phyloP scores from a whole-genome alignment of 2,113 vertebrate species.

The Pao palembangensis region DNA sequence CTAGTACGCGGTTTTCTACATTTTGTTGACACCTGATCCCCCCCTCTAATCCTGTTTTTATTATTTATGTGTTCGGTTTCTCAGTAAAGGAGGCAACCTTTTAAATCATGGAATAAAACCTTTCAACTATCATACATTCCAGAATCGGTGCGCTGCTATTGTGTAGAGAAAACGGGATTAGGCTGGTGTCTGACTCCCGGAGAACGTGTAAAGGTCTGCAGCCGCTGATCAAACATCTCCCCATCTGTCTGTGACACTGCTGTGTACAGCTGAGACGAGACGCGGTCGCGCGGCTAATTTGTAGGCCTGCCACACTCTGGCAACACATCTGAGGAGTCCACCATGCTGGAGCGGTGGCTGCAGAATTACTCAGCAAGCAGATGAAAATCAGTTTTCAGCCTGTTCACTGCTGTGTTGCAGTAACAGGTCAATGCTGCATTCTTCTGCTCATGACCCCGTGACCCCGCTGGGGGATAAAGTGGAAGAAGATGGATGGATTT shows the following conservation, averaged over 20 bases:
- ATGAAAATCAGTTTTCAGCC: background rate
- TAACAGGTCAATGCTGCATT: too few species aligned
- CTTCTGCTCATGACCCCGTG: too few species aligned
- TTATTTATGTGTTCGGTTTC: background rate
- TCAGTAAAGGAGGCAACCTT: background rate
- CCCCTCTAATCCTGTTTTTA: background rate
- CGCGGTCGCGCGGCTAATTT: slow-evolving; percentile 39
- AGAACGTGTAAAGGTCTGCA: slow-evolving; percentile 39
- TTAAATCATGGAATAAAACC: background rate
- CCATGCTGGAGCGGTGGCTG: background rate
- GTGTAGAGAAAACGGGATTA: slow-evolving; percentile 16
- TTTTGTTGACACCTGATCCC: slow-evolving; percentile 4
- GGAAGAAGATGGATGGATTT: too few species aligned
- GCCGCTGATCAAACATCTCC: slow-evolving; percentile 50
- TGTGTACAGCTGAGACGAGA: slow-evolving; percentile 18
- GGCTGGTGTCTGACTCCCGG: slow-evolving; percentile 6
- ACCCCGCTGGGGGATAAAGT: too few species aligned
- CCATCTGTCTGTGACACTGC: slow-evolving; percentile 41
- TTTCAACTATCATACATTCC: background rate
- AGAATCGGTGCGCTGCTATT: background rate
- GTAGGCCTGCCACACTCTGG: slow-evolving; percentile 43
- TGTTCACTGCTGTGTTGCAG: too few species aligned
- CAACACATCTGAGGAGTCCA: slow-evolving; percentile 14
- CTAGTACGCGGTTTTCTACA: background rate
- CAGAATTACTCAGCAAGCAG: background rate